Evolutionary conservation across 2,797 vertebrate genomes (phyloP).

Genomic region (Botia almorhae): DNA sequence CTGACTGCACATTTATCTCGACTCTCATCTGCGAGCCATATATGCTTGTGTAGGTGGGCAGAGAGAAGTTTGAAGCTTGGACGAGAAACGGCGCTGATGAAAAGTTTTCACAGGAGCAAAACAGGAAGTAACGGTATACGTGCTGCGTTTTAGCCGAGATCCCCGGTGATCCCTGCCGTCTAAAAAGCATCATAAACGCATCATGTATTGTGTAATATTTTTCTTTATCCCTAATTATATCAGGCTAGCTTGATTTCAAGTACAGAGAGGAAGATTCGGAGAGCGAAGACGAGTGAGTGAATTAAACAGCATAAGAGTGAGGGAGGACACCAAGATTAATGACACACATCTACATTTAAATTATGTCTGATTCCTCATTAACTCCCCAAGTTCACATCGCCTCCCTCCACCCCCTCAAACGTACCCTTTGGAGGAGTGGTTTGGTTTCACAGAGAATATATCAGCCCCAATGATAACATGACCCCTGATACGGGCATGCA

Average conservation of each 20-base stretch:
- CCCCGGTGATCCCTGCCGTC: constrained; percentile 36
- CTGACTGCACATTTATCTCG: constrained; percentile 61
- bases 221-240: constrained; percentile 39
- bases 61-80: constrained; percentile 55
- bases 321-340: constrained; percentile 49
- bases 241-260: constrained; percentile 30
- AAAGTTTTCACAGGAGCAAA: constrained; percentile 41
- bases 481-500: constrained; percentile 47
- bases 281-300: constrained; percentile 30
- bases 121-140: constrained; percentile 31
- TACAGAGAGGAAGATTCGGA: neutral
- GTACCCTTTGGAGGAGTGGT: constrained; percentile 41
- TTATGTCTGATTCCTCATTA: constrained; percentile 51
- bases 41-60: constrained; percentile 60
- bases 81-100: constrained; percentile 53
- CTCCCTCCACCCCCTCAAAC: constrained; percentile 34
- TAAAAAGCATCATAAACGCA: constrained; percentile 22
- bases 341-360: constrained; percentile 52
- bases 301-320: constrained; percentile 58
- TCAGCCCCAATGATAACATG: constrained; percentile 38
- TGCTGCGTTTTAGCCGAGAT: constrained; percentile 14
- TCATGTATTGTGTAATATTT: constrained; percentile 43
- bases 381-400: constrained; percentile 42
- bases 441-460: constrained; percentile 42
- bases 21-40: constrained; percentile 53